Conservation (phyloP, 1,140 invertebrate species). For the Potamilus streckersoni region DNA sequence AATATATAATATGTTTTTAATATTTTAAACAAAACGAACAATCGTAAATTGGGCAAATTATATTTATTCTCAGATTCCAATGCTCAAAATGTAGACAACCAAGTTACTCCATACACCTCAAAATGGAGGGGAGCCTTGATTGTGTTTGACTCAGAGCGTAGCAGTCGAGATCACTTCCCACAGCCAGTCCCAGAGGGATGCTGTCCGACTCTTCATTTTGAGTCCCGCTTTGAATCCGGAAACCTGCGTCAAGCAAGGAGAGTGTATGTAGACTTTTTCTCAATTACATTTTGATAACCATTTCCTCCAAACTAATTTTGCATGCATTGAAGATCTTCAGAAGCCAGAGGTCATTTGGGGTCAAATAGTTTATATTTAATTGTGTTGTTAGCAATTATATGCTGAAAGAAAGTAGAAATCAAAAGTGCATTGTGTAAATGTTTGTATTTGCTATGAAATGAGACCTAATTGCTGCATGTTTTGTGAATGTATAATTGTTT, state of each 20-base stretch:
- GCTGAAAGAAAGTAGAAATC: no score
- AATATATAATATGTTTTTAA: background rate
- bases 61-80: conserved; percentile 43
- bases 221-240: conserved; percentile 67
- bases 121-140: conserved; percentile 63
- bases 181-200: conserved; percentile 52
- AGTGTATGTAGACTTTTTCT: conserved; percentile 57
- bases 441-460: no score
- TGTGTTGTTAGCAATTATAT: no score
- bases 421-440: no score
- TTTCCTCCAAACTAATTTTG: no score
- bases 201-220: conserved; percentile 64
- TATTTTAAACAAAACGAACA: background rate
- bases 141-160: conserved; percentile 63
- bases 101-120: conserved; percentile 48
- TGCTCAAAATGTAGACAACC: conserved; percentile 53
- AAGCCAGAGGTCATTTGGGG: no score
- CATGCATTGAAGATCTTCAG: no score
- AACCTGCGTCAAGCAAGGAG: conserved; percentile 64
- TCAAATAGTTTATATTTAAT: no score
- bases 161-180: conserved; percentile 50
- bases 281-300: background rate
- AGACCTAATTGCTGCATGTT: no score
- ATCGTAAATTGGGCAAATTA: background rate
- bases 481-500: no score